A percentile compares a stretch with the other conserved stretches of the same genome.
phyloP scores from a whole-genome alignment of 2,888 invertebrate genomes.

The Oeneis ivallda region DNA sequence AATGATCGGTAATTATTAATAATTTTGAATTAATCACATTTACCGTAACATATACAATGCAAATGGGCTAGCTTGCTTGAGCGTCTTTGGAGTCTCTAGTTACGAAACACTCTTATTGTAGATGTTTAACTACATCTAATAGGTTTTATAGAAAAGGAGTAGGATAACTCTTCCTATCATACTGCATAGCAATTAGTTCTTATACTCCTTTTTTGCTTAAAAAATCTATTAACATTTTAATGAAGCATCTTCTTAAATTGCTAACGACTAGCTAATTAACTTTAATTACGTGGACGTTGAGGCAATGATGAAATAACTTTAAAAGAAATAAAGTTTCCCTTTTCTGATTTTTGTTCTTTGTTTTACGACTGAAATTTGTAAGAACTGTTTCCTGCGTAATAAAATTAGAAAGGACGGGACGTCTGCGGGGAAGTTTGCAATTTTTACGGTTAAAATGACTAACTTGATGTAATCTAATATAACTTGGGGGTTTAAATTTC shows the following conservation, averaged over 20 bases:
- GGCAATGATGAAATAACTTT: slow-evolving; percentile 19
- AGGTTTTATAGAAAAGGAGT: neutral
- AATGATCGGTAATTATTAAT: no score
- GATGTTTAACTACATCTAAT: neutral
- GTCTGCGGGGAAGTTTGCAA: slow-evolving; percentile 22
- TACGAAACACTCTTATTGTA: no score
- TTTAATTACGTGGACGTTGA: slow-evolving; percentile 4
- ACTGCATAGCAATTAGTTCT: neutral
- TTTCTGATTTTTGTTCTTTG: slow-evolving; percentile 15
- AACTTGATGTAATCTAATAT: slow-evolving; percentile 21
- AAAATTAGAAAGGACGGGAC: slow-evolving; percentile 23
- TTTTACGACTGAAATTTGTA: slow-evolving; percentile 23
- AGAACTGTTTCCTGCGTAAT: slow-evolving; percentile 22
- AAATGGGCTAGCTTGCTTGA: no score
- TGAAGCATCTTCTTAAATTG: neutral
- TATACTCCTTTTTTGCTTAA: neutral
- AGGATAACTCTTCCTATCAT: neutral
- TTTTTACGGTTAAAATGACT: slow-evolving; percentile 20
- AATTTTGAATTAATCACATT: no score
- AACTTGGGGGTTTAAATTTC: slow-evolving; percentile 4
- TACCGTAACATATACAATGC: no score
- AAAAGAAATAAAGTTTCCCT: slow-evolving; percentile 8
- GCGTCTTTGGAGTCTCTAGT: no score
- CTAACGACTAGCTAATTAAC: slow-evolving; percentile 4
- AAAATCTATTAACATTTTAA: slow-evolving; percentile 5